Percentiles rank a stretch among this genome's conserved stretches.
Evolutionary conservation across 2,888 invertebrate species (phyloP).

Genomic region (Ormyrus pomaceus): DNA sequence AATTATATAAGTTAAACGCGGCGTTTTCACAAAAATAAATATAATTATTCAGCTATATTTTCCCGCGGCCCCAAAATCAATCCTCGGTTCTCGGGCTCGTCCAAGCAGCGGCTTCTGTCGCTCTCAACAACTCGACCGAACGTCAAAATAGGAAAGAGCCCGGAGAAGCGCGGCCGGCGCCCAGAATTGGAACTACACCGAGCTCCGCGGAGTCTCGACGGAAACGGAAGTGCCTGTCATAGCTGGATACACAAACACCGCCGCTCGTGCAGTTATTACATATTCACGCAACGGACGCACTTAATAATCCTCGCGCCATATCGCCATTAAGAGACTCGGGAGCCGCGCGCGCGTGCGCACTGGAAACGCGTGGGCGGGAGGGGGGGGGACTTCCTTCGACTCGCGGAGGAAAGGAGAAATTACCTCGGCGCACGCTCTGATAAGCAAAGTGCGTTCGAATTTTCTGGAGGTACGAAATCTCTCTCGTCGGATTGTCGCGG

Average conservation of each 20-base stretch:
- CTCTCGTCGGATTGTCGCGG: too few relatives aligned
- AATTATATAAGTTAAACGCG: too few relatives aligned
- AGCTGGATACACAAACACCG: constrained; percentile 73
- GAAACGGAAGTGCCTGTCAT: constrained; percentile 75
- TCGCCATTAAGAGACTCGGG: constrained; percentile 26
- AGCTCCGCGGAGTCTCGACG: constrained; percentile 58
- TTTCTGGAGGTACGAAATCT: not conserved
- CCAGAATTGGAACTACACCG: constrained; percentile 19
- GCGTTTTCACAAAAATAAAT: too few relatives aligned
- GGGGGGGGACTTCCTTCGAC: not conserved
- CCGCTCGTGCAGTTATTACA: constrained; percentile 65
- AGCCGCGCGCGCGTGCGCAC: not conserved
- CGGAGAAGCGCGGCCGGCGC: not conserved
- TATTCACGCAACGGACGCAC: constrained; percentile 71
- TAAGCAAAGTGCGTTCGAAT: constrained; percentile 20
- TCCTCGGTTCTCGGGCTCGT: too few relatives aligned
- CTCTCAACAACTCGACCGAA: too few relatives aligned
- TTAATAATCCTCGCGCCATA: constrained; percentile 61
- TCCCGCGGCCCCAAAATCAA: not conserved
- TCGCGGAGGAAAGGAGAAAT: constrained; percentile 6
- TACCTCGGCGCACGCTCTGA: constrained; percentile 3
- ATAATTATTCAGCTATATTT: not conserved
- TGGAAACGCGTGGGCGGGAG: not conserved
- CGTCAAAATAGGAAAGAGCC: too few relatives aligned
- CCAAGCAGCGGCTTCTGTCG: too few relatives aligned